Conservation (phyloP, 2,888 invertebrate species). For the Bugulina stolonifera region DNA sequence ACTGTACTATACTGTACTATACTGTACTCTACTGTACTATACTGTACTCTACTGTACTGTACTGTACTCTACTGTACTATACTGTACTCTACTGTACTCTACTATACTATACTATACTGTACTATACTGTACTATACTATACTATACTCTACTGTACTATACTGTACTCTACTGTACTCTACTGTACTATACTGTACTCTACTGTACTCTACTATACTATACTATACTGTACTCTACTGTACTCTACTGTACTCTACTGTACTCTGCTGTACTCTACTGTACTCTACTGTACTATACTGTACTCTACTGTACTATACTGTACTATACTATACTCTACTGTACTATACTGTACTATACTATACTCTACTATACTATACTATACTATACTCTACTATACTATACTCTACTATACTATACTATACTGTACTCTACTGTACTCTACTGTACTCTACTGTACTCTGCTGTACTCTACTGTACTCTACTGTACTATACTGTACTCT, state of each 20-base stretch:
- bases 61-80: constrained; percentile 30
- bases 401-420: constrained; percentile 14
- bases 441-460: constrained; percentile 29
- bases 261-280: constrained; percentile 29
- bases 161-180: constrained; percentile 29
- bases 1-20: constrained; percentile 29
- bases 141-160: no score
- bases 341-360: no score
- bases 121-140: constrained; percentile 25
- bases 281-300: constrained; percentile 29
- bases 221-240: constrained; percentile 29
- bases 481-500: no score
- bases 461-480: constrained; percentile 30
- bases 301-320: constrained; percentile 25
- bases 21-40: constrained; percentile 30
- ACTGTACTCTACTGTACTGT: constrained; percentile 31
- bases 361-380: constrained; percentile 26
- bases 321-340: no score
- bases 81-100: no score
- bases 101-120: constrained; percentile 14
- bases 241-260: constrained; percentile 30
- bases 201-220: no score
- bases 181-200: constrained; percentile 30
- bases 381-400: constrained; percentile 28
- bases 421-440: constrained; percentile 27